Evolutionary conservation across 2,113 vertebrate genomes (phyloP), one percentile per base, ranked within the genome.

Genomic region (Cromileptes altivelis): DNA sequence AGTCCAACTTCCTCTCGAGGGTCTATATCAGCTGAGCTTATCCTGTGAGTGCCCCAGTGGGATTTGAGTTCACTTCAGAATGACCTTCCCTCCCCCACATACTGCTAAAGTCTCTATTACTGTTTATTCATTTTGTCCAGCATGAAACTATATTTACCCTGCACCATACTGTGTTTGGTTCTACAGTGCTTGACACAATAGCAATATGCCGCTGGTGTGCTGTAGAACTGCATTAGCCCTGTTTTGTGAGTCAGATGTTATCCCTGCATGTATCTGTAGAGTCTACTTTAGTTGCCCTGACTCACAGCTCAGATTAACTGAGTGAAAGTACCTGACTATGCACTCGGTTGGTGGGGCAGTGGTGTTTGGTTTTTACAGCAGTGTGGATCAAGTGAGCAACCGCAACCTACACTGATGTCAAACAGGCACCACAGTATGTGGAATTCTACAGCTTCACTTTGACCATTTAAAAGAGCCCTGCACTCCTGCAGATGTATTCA

Each of bases 1-100:
- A 92, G 85, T 87, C 75, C 53, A 60, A 47, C 86, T 92, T 94
- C 94, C 91, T 93, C 85, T 89, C 72, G 1, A 65, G 78, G 76
- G 79, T 77, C 85, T 57, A 65, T 84, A 88, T 93, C 90, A 91
- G 84, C 86, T 87, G 85, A 89, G 72, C 64, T 89, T 88, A 88
- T 88, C 80, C 87, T 84, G 78, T 76, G 77, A 87, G 62, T 70
- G 70, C 45, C 74, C 88, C 71, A 58, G 42, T 56, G 86, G 85
- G 84, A 90, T 1, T 69, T 65, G 6, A 81, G 53, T 78, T 76
- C 57, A 62, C 85, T 84, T 70, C 53, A 73, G 42, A 73, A 60
- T 71, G 49, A 56, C n/a, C 33, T 52, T 40, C n/a, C 62, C 67
- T 45, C 37, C 49, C 67, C 55, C 19, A 37, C 27, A 30, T 58